Percentiles rank a stretch among this genome's conserved stretches.
Conservation (phyloP, 2,888 invertebrate genomes). For the Criorhina ranunculi region DNA sequence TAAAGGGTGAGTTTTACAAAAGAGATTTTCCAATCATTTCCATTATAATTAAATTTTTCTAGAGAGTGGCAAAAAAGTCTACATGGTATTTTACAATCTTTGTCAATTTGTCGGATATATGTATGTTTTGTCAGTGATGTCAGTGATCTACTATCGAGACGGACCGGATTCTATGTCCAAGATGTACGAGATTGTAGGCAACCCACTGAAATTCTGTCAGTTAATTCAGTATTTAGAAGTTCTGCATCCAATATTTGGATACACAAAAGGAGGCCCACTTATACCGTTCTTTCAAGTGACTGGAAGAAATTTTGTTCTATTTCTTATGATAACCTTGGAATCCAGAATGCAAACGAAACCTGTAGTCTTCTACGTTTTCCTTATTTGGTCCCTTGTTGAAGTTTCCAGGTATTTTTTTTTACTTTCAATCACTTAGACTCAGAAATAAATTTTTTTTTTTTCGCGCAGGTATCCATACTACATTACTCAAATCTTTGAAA, state of each 20-base stretch:
- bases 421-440: not conserved
- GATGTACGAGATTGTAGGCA: slow-evolving; percentile 90
- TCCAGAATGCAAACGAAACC: slow-evolving; percentile 94
- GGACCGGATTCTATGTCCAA: slow-evolving; percentile 89
- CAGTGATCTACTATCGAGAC: slow-evolving; percentile 90
- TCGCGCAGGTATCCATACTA: slow-evolving; percentile 95
- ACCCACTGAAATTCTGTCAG: slow-evolving; percentile 92
- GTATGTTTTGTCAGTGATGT: slow-evolving; percentile 90
- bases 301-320: slow-evolving; percentile 92
- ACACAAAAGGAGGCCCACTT: slow-evolving; percentile 91
- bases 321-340: slow-evolving; percentile 93
- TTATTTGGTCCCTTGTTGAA: slow-evolving; percentile 93
- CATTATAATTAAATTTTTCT: slow-evolving; percentile 70
- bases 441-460: slow-evolving; percentile 4
- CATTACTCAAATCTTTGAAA: slow-evolving; percentile 91
- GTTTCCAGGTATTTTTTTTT: slow-evolving; percentile 89
- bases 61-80: slow-evolving; percentile 93
- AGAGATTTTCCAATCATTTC: not conserved
- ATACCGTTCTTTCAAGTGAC: slow-evolving; percentile 91
- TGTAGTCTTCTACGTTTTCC: slow-evolving; percentile 94
- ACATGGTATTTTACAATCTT: slow-evolving; percentile 94
- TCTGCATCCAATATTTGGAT: slow-evolving; percentile 94
- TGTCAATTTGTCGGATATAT: slow-evolving; percentile 94
- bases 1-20: slow-evolving; percentile 86
- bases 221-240: slow-evolving; percentile 94